Evolutionary conservation across 2,113 vertebrate genomes (phyloP).

Genomic region (Gasterosteus aculeatus): DNA sequence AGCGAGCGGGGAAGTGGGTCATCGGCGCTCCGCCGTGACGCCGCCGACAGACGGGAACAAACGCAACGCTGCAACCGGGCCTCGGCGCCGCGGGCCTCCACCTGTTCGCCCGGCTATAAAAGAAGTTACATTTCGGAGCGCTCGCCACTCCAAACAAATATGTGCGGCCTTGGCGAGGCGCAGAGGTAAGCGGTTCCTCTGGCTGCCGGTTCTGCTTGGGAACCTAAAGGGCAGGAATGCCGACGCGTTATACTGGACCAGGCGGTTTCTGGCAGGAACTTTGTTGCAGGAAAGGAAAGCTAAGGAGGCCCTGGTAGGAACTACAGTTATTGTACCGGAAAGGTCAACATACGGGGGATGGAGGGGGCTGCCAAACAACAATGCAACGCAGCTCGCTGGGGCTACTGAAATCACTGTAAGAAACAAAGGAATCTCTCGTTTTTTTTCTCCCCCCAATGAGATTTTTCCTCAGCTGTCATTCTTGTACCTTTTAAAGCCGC

Average conservation of each 20-base stretch:
- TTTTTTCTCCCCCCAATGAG: not conserved
- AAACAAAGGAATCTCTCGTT: not conserved
- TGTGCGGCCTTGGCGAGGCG: constrained; percentile 48
- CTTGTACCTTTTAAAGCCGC: not conserved
- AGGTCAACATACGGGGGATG: constrained; percentile 51
- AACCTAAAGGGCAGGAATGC: constrained; percentile 55
- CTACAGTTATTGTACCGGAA: constrained; percentile 54
- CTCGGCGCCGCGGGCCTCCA: too few species aligned
- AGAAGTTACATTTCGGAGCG: not conserved
- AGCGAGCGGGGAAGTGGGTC: constrained; percentile 77
- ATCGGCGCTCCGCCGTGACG: constrained; percentile 59
- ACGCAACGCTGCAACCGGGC: too few species aligned
- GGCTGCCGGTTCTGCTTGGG: constrained; percentile 58
- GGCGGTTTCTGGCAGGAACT: constrained; percentile 55
- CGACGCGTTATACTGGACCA: constrained; percentile 57
- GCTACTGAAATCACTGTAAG: constrained; percentile 24
- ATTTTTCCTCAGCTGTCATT: not conserved
- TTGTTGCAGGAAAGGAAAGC: constrained; percentile 37
- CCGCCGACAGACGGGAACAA: constrained; percentile 52
- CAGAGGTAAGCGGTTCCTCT: constrained; percentile 56
- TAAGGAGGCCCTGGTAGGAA: constrained; percentile 40
- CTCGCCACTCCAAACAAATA: constrained; percentile 48
- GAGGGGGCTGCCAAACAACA: constrained; percentile 55
- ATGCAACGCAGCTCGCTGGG: constrained; percentile 33
- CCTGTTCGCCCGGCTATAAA: too few species aligned